Percentiles rank a stretch among this genome's conserved stretches.
These are phyloP conservation scores for Buphagus erythrorhynchus DNA, from an alignment of 2,797 vertebrate genomes.

Conservation along the genomic window DNA sequence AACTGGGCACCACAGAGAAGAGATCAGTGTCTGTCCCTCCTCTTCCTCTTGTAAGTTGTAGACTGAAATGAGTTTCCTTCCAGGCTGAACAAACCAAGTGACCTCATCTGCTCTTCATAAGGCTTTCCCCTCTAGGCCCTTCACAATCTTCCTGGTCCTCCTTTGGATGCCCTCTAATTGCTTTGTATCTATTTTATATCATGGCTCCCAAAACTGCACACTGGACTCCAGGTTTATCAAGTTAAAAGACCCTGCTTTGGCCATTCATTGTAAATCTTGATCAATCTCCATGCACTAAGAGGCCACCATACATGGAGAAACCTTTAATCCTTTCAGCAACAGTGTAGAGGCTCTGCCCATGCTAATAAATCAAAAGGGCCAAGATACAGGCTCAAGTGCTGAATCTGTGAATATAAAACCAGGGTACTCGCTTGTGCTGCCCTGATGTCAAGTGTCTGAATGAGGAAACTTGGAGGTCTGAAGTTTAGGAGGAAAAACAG, in stretches of 20 bases:
- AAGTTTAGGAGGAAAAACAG: background rate
- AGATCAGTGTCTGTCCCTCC: background rate
- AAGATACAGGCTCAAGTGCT: background rate
- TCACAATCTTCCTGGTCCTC: background rate
- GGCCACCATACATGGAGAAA: background rate
- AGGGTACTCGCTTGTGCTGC: accelerated
- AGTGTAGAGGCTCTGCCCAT: background rate
- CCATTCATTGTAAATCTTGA: background rate
- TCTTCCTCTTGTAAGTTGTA: background rate
- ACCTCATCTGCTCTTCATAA: background rate
- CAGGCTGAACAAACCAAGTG: background rate
- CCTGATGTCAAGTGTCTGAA: background rate
- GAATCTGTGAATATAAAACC: background rate
- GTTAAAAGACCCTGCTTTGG: background rate
- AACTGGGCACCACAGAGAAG: background rate
- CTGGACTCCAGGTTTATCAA: background rate
- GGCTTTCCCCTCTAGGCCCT: background rate
- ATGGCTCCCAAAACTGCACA: background rate
- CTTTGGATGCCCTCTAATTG: background rate
- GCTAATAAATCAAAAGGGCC: background rate
- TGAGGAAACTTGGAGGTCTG: background rate
- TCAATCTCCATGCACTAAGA: background rate
- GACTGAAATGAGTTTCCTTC: background rate
- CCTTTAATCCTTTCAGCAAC: background rate
- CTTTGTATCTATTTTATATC: background rate